Percentiles rank a stretch among this genome's conserved stretches.
These are phyloP conservation scores for Vireo griseus DNA, from an alignment of 2,797 vertebrate genomes.

Conservation along the genomic window DNA sequence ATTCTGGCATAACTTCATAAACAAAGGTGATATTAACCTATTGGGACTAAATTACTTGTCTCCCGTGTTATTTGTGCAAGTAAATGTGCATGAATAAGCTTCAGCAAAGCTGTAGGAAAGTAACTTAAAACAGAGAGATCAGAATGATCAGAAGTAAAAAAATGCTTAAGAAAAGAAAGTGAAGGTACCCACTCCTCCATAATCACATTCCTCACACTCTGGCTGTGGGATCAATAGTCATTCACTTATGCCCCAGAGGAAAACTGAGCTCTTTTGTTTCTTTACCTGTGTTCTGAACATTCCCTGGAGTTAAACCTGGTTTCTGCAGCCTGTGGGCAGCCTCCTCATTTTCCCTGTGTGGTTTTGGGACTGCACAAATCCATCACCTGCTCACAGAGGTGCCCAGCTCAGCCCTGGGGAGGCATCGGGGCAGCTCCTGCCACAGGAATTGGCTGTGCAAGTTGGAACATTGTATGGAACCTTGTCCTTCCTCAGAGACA, in stretches of 20 bases:
- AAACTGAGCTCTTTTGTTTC: neutral
- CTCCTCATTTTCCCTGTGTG: neutral
- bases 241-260: neutral
- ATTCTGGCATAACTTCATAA: slow-evolving; percentile 34
- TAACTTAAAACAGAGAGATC: neutral
- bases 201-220: neutral
- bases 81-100: neutral
- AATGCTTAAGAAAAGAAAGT: neutral
- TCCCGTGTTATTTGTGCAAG: neutral
- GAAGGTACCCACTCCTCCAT: neutral
- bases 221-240: neutral
- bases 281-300: neutral
- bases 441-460: neutral
- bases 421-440: neutral
- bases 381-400: neutral
- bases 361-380: neutral
- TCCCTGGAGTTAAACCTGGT: neutral
- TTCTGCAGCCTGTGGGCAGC: neutral
- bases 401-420: neutral
- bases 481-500: neutral
- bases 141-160: neutral
- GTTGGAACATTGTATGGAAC: neutral
- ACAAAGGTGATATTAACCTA: neutral
- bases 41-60: slow-evolving; percentile 25
- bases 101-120: neutral